Percentiles rank a stretch among this genome's conserved stretches.
These are phyloP conservation scores for Anoplopoma fimbria DNA, from an alignment of 2,113 vertebrate genomes.

Conservation along the genomic window DNA sequence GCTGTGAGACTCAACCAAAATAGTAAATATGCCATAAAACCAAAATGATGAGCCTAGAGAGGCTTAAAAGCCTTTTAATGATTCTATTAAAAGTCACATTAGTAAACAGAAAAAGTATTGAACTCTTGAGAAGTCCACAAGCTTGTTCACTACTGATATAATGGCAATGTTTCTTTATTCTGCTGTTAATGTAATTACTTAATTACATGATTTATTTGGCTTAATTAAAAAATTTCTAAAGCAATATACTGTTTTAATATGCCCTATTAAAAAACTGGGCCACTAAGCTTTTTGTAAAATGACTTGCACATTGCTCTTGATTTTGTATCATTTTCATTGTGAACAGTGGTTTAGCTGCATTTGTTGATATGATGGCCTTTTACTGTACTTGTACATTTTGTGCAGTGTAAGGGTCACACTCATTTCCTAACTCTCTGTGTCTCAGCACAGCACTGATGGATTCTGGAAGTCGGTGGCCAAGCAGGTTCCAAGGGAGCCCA, in stretches of 20 bases:
- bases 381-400: no score
- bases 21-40: background rate
- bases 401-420: background rate
- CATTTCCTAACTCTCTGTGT: constrained; percentile 17
- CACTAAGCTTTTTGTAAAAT: no score
- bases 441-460: constrained; percentile 88
- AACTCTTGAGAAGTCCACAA: background rate
- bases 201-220: background rate
- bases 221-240: no score
- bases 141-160: no score
- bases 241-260: background rate
- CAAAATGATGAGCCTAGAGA: background rate
- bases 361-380: background rate
- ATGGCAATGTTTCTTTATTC: no score
- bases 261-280: background rate
- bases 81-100: background rate
- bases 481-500: constrained; percentile 88
- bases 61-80: background rate
- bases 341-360: background rate
- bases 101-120: background rate
- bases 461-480: constrained; percentile 96
- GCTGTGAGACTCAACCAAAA: background rate
- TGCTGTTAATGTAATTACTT: no score
- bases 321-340: background rate
- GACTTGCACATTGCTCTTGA: background rate